phyloP scores from a whole-genome alignment of 37 sponge, comb jelly and placozoan species.

The Beroe ovata region DNA sequence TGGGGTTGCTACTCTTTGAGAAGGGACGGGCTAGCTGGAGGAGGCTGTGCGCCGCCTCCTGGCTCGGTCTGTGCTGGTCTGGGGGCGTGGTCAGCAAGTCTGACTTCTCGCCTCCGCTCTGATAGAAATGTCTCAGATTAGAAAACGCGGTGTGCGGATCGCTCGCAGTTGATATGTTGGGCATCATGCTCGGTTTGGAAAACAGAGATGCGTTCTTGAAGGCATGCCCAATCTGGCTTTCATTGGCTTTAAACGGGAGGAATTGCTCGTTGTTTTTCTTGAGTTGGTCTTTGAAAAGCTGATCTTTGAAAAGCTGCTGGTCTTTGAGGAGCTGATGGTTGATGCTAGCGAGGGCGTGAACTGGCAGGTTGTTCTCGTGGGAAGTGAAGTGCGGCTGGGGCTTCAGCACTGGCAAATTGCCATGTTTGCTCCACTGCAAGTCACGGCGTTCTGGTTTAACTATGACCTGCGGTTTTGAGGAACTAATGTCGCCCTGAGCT shows the following conservation, averaged over 20 bases:
- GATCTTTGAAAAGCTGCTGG: background rate
- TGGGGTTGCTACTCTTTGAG: conserved; percentile 17
- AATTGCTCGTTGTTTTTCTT: conserved; percentile 44
- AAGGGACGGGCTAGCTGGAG: conserved; percentile 41
- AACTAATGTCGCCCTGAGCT: conserved; percentile 13
- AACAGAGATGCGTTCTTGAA: conserved; percentile 37
- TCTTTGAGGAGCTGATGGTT: background rate
- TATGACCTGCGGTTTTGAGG: conserved; percentile 48
- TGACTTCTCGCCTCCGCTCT: background rate
- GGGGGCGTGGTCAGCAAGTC: background rate
- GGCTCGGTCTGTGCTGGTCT: conserved; percentile 27
- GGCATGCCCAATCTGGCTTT: no score
- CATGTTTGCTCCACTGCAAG: conserved; percentile 50
- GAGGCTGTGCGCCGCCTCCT: conserved; percentile 32
- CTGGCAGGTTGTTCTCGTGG: background rate
- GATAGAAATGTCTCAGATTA: background rate
- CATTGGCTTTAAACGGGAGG: no score
- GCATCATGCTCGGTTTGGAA: conserved; percentile 29
- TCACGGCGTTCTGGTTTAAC: conserved; percentile 39
- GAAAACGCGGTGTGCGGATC: background rate
- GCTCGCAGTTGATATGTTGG: conserved; percentile 4
- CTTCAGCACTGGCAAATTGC: conserved; percentile 11
- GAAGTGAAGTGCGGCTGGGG: conserved; percentile 34
- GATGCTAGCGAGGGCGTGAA: background rate
- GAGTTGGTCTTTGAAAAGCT: background rate